Conservation (phyloP, 2,888 invertebrate genomes). For the Herminia tarsipennalis region DNA sequence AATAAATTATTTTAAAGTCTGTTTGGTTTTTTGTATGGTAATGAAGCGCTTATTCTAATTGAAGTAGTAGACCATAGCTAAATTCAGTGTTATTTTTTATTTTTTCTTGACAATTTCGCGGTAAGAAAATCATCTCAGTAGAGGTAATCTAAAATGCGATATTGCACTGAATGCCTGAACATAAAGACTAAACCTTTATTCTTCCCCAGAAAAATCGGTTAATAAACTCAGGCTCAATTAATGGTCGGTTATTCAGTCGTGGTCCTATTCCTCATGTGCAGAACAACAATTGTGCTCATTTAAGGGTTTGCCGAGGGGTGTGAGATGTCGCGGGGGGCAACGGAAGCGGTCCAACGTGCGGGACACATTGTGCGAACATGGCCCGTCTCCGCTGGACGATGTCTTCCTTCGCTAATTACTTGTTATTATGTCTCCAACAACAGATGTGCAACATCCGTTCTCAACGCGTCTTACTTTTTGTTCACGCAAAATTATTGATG, state of each 20-base stretch:
- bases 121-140: too few relatives aligned
- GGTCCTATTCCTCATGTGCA: constrained; percentile 39
- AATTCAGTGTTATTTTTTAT: too few relatives aligned
- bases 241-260: not conserved
- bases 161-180: too few relatives aligned
- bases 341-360: constrained; percentile 74
- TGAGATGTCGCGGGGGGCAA: constrained; percentile 43
- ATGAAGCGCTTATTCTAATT: too few relatives aligned
- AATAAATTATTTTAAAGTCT: too few relatives aligned
- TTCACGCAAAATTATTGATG: constrained; percentile 30
- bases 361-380: constrained; percentile 82
- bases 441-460: constrained; percentile 84
- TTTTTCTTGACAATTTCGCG: too few relatives aligned
- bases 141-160: too few relatives aligned
- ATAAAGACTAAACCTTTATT: too few relatives aligned
- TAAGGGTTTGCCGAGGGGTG: constrained; percentile 39
- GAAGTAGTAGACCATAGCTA: too few relatives aligned
- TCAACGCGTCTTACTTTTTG: constrained; percentile 51
- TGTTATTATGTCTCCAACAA: constrained; percentile 79
- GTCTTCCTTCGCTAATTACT: constrained; percentile 78
- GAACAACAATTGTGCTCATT: constrained; percentile 47
- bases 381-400: constrained; percentile 49
- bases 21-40: too few relatives aligned
- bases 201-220: too few relatives aligned
- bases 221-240: not conserved